A percentile compares a stretch with the other conserved stretches of the same genome.
These are phyloP conservation scores for Notoglanidium macrostoma DNA, from an alignment of 2,797 vertebrate genomes.

Conservation along the genomic window DNA sequence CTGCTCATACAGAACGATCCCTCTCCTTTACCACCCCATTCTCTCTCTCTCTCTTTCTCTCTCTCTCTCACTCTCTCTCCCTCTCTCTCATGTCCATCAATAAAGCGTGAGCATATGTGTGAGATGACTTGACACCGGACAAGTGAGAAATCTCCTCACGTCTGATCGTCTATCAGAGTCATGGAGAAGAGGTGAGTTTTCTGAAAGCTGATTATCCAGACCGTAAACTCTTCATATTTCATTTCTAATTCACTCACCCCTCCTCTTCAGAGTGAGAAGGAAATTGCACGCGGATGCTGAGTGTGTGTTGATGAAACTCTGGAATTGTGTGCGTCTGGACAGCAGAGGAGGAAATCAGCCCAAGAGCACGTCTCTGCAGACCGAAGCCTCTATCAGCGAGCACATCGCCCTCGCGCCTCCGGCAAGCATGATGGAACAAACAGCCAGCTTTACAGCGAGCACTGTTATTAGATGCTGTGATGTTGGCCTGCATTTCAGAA, in stretches of 20 bases:
- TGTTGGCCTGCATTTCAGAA: conserved; percentile 10
- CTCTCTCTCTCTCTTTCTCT: conserved; percentile 31
- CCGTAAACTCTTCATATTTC: conserved; percentile 45
- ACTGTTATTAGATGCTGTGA: conserved; percentile 11
- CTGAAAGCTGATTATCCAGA: conserved; percentile 40
- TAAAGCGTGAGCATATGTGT: conserved; percentile 14
- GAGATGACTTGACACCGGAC: conserved; percentile 36
- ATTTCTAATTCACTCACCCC: conserved; percentile 39
- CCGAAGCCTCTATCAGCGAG: not conserved
- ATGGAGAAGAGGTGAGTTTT: conserved; percentile 26
- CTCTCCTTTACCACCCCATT: conserved; percentile 24
- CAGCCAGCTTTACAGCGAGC: not conserved
- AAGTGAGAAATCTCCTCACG: conserved; percentile 40
- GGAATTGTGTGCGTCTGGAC: conserved; percentile 5
- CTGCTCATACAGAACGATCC: conserved; percentile 61
- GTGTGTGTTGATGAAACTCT: not conserved
- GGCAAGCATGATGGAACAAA: conserved; percentile 1
- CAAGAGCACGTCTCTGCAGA: conserved; percentile 2
- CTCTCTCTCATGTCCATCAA: conserved; percentile 12
- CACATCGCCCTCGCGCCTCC: not conserved
- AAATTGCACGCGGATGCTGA: not conserved
- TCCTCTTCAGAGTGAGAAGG: conserved; percentile 6
- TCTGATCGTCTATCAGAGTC: conserved; percentile 27
- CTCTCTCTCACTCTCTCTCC: conserved; percentile 33
- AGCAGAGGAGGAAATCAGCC: conserved; percentile 12